Evolutionary conservation across 1,140 invertebrate species (phyloP), one percentile per base, ranked within the genome.

Genomic region (Melanaphis sacchari): DNA sequence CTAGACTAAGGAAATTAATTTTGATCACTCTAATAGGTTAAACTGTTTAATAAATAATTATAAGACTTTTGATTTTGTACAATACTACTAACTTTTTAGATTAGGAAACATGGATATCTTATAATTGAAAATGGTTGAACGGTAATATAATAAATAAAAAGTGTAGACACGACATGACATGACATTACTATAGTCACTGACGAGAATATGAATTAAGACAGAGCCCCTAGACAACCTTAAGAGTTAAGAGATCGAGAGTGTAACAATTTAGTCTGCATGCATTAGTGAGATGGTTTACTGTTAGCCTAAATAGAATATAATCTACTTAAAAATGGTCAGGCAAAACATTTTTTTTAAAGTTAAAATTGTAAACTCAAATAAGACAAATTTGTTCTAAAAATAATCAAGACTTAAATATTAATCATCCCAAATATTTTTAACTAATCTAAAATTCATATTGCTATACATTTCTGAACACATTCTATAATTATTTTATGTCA

Each of bases 31-130:
- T 6, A 76, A 24, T 49, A 43, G 2, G 36, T 6, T 91, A 26
- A 49, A 38, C 8, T 7, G 22, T n/a, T 8, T 9, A 84, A 52
- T 54, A 49, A 84, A 54, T 11, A 93, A 85, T 31, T 40, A 54
- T 84, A 92, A 85, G n/a, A 85, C 31, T 93, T 24, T 84, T 36
- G 11, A 85, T 92, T 84, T 92, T 40, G 21, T 46, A 22, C 87
- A 52, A 52, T 38, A 52, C 46, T 89, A 52, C 85, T 36, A 52
- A 89, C 46, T 89, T 54, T 52, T 89, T 89, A 36, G 49, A 49
- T 7, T 52, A 49, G n/a, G 15, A 21, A 31, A 24, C 18, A 36
- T 31, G 18, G 31, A 87, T 88, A 52, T 36, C n/a, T 52, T 49
- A 88, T 38, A 88, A 88, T 52, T 88, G n/a, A 88, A 87, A 88